These are phyloP conservation scores for Pelusios castaneus DNA, from an alignment of 2,113 vertebrate genomes.

Conservation along the genomic window DNA sequence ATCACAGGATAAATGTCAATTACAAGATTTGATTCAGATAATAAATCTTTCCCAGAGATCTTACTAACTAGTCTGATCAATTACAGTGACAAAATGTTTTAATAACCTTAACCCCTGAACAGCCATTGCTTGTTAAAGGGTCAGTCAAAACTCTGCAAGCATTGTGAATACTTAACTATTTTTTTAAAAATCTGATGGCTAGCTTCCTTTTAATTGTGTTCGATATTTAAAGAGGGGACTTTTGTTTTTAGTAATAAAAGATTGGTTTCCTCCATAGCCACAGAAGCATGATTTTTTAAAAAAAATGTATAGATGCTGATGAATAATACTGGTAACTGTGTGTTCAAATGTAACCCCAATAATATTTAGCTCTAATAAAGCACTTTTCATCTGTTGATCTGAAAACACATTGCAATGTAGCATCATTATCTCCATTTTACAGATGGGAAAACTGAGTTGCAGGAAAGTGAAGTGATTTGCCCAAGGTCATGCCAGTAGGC, in stretches of 20 bases:
- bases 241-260: not conserved
- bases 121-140: slow-evolving; percentile 30
- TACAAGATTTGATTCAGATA: slow-evolving; percentile 38
- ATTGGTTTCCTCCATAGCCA: not conserved
- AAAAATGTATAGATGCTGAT: not conserved
- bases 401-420: not conserved
- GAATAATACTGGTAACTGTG: not conserved
- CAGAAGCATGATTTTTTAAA: not conserved
- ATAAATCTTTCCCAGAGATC: slow-evolving; percentile 43
- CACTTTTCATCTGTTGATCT: not conserved
- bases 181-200: not conserved
- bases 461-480: not conserved
- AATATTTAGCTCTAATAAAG: not conserved
- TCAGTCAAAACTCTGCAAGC: not conserved
- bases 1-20: slow-evolving; percentile 48
- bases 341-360: not conserved
- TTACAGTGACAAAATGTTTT: slow-evolving; percentile 50
- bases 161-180: not conserved
- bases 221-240: not conserved
- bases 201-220: not conserved
- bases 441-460: not conserved
- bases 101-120: slow-evolving; percentile 25
- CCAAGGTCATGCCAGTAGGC: not conserved
- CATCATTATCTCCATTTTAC: not conserved
- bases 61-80: slow-evolving; percentile 31